Conservation (phyloP, 2,888 invertebrate genomes). For the Gymnocheta viridis region DNA sequence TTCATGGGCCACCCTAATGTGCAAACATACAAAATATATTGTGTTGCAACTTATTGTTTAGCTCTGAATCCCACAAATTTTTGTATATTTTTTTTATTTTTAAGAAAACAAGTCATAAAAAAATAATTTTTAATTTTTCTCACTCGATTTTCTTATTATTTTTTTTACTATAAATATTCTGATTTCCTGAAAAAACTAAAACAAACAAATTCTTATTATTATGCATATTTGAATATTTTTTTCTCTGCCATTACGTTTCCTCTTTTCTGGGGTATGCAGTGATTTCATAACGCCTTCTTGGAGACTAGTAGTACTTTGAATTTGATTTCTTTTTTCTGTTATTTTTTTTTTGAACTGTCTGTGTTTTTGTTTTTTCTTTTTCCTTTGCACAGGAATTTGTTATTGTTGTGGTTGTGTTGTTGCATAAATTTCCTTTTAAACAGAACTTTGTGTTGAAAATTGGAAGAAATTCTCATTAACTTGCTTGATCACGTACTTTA, state of each 20-base stretch:
- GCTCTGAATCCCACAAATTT: constrained; percentile 4
- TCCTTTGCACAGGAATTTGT: constrained; percentile 34
- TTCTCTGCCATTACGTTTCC: constrained; percentile 37
- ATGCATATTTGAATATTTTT: constrained; percentile 25
- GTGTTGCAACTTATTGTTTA: not conserved
- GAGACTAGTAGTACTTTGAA: constrained; percentile 38
- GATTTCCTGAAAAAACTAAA: constrained; percentile 54
- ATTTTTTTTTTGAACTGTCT: constrained; percentile 1
- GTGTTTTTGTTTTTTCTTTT: constrained; percentile 22
- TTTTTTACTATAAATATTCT: constrained; percentile 15
- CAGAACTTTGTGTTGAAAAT: constrained; percentile 38
- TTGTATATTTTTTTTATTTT: constrained; percentile 10
- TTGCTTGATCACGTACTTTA: constrained; percentile 72
- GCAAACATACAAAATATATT: no score
- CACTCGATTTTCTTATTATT: constrained; percentile 36
- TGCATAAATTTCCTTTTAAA: constrained; percentile 68
- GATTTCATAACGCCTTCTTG: constrained; percentile 50
- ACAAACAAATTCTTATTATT: constrained; percentile 18
- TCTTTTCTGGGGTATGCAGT: constrained; percentile 3
- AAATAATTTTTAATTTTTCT: constrained; percentile 2
- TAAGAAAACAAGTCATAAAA: constrained; percentile 34
- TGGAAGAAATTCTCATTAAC: constrained; percentile 70
- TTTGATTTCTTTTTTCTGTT: constrained; percentile 2
- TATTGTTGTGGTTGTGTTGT: constrained; percentile 31
- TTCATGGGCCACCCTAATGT: no score